Conservation (phyloP, 2,797 vertebrate genomes). For the Lepus townsendii region DNA sequence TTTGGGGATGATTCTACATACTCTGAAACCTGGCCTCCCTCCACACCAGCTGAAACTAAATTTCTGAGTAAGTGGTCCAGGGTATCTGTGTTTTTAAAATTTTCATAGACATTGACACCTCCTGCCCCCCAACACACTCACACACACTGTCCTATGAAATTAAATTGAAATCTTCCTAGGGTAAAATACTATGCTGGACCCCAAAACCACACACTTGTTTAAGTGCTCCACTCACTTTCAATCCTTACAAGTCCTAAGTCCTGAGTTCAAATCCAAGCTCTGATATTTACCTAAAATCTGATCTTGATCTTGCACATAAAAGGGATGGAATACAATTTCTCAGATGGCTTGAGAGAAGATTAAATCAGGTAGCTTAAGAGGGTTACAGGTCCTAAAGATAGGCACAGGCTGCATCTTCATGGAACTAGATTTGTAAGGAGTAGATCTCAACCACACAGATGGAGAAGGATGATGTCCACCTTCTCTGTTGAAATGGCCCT, state of each 20-base stretch:
- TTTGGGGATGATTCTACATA: not conserved
- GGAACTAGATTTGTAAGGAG: not conserved
- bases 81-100: not conserved
- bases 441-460: not conserved
- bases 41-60: not conserved
- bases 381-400: not conserved
- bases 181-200: not conserved
- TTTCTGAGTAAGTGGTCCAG: not conserved
- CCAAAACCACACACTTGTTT: not conserved
- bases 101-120: not conserved
- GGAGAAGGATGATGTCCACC: not conserved
- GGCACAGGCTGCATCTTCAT: not conserved
- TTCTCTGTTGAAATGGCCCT: not conserved
- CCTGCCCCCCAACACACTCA: no score
- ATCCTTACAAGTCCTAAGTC: not conserved
- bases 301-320: not conserved
- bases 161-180: not conserved
- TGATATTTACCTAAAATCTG: not conserved
- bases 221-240: not conserved
- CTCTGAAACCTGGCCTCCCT: not conserved
- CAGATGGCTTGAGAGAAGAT: not conserved
- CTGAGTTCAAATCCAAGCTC: slow-evolving; percentile 41
- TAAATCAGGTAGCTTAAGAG: not conserved
- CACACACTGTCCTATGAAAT: not conserved
- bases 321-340: not conserved